Conservation (phyloP, 2,888 invertebrate genomes). For the Megaustenia siamemsis region DNA sequence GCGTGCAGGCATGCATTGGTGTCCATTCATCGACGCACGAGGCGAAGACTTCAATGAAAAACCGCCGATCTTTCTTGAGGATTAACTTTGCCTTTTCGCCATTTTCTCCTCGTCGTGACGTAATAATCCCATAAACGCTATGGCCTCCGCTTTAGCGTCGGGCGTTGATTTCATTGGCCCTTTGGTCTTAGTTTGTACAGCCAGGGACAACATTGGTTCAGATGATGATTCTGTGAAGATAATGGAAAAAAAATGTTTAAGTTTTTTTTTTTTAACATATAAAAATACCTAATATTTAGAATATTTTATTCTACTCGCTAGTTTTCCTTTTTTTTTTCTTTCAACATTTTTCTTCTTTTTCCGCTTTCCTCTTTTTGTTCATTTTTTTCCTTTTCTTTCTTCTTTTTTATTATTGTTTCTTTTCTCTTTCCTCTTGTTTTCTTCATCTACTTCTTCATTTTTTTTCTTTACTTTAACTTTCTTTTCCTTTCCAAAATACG, state of each 20-base stretch:
- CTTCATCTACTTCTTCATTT: neutral
- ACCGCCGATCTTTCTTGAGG: conserved; percentile 63
- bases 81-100: conserved; percentile 63
- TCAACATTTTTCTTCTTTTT: no score
- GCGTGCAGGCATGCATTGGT: conserved; percentile 73
- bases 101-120: conserved; percentile 69
- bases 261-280: neutral
- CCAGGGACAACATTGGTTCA: neutral
- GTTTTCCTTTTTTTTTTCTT: neutral
- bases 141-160: conserved; percentile 60
- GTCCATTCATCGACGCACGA: conserved; percentile 72
- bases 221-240: neutral
- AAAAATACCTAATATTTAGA: neutral
- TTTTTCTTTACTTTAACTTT: neutral
- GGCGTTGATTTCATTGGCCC: conserved; percentile 35
- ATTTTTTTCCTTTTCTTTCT: no score
- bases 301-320: neutral
- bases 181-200: neutral
- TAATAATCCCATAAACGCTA: conserved; percentile 66
- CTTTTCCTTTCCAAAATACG: neutral
- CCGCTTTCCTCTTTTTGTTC: no score
- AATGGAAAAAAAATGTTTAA: neutral
- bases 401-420: neutral
- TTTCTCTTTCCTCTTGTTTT: no score
- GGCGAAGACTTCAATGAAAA: conserved; percentile 64